A percentile compares a stretch with the other conserved stretches of the same genome.
Conservation (phyloP, 2,888 invertebrate genomes). For the Chaitophorus viminalis region DNA sequence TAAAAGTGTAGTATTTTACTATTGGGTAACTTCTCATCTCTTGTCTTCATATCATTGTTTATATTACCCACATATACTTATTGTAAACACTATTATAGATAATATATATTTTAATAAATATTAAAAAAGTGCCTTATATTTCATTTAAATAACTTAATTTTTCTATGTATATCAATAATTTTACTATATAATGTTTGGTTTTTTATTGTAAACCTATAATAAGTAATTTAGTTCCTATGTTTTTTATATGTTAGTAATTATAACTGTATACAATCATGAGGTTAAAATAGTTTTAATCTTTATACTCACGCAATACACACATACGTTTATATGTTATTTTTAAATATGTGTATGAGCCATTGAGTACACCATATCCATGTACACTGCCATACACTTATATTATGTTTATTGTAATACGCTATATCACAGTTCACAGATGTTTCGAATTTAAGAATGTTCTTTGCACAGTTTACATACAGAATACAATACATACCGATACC, state of each 20-base stretch:
- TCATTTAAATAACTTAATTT: too few species aligned
- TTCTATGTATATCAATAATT: too few species aligned
- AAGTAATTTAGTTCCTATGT: too few species aligned
- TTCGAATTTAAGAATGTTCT: constrained; percentile 17
- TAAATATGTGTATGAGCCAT: not conserved
- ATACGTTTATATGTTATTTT: not conserved
- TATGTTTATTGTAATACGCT: not conserved
- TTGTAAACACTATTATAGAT: too few species aligned
- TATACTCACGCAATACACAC: not conserved
- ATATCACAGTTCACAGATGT: constrained; percentile 25
- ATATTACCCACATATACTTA: too few species aligned
- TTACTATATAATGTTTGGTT: too few species aligned
- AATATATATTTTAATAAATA: too few species aligned
- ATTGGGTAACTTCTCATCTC: too few species aligned
- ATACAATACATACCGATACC: not conserved
- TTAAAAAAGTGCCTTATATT: too few species aligned
- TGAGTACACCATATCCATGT: not conserved
- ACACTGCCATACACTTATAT: not conserved
- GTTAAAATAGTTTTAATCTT: not conserved
- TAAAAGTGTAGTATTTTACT: too few species aligned
- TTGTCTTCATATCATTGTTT: too few species aligned
- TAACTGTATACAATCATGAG: not conserved
- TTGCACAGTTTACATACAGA: not conserved
- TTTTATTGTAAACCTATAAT: too few species aligned
- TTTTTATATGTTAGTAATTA: not conserved